phyloP scores from a whole-genome alignment of 2,113 vertebrate genomes.

The Melanerpes formicivorus region DNA sequence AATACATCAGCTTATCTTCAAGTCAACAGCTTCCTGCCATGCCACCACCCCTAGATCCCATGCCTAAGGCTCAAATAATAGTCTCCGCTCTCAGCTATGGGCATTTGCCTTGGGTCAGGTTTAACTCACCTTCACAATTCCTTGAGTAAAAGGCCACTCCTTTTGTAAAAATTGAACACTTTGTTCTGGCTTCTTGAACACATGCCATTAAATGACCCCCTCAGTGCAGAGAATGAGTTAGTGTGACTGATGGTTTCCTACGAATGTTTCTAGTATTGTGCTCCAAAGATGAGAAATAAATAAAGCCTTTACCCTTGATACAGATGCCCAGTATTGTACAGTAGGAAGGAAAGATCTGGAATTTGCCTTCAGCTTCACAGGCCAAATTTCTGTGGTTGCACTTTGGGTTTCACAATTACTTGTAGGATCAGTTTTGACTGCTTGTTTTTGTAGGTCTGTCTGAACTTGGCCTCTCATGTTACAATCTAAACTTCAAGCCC shows the following conservation, averaged over 20 bases:
- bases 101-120: background rate
- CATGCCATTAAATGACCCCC: background rate
- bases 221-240: background rate
- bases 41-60: background rate
- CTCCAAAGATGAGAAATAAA: background rate
- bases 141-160: background rate
- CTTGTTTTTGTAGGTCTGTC: background rate
- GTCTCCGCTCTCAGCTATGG: background rate
- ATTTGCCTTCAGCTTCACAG: background rate
- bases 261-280: background rate
- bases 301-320: background rate
- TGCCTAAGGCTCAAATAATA: background rate
- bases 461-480: background rate
- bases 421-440: background rate
- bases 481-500: too few relatives aligned
- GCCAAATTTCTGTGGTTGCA: background rate
- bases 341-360: background rate
- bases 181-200: background rate
- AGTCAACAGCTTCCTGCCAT: background rate
- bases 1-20: background rate
- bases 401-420: background rate
- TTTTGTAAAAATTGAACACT: background rate
- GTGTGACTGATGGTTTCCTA: background rate
- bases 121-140: background rate
- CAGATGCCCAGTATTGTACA: background rate